These are phyloP conservation scores for Cottoperca gobio DNA, from an alignment of 2,797 vertebrate genomes.

Conservation along the genomic window DNA sequence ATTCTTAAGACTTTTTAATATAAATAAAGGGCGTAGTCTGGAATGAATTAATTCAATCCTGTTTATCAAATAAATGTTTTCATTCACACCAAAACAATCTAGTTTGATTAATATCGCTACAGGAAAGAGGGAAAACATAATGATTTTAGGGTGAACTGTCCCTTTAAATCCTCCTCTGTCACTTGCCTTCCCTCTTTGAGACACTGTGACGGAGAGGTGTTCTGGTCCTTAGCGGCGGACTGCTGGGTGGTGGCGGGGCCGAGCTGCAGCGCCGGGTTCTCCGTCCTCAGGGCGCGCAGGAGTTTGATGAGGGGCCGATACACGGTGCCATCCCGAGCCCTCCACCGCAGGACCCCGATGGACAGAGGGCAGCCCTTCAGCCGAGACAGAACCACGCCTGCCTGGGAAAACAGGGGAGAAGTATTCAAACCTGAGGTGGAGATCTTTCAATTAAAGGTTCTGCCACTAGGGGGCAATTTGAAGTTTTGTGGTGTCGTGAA, in stretches of 20 bases:
- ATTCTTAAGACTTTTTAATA: too few species aligned
- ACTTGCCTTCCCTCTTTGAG: slow-evolving; percentile 85
- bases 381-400: slow-evolving; percentile 79
- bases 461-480: background rate
- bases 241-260: slow-evolving; percentile 45
- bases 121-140: too few species aligned
- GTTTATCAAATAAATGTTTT: too few species aligned
- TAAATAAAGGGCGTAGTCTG: too few species aligned
- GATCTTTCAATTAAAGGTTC: background rate
- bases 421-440: background rate
- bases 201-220: slow-evolving; percentile 56
- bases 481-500: too few species aligned
- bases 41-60: too few species aligned
- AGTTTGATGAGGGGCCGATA: slow-evolving; percentile 84
- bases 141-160: too few species aligned
- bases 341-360: slow-evolving; percentile 83
- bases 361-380: slow-evolving; percentile 81
- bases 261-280: slow-evolving; percentile 82
- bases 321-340: slow-evolving; percentile 70
- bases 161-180: background rate
- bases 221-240: slow-evolving; percentile 12
- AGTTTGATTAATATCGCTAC: too few species aligned
- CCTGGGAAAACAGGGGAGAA: slow-evolving; percentile 65
- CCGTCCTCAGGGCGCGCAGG: slow-evolving; percentile 80
- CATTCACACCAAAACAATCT: too few species aligned